Conservation (phyloP, 2,888 invertebrate genomes). For the Drosophila vallismaia region DNA sequence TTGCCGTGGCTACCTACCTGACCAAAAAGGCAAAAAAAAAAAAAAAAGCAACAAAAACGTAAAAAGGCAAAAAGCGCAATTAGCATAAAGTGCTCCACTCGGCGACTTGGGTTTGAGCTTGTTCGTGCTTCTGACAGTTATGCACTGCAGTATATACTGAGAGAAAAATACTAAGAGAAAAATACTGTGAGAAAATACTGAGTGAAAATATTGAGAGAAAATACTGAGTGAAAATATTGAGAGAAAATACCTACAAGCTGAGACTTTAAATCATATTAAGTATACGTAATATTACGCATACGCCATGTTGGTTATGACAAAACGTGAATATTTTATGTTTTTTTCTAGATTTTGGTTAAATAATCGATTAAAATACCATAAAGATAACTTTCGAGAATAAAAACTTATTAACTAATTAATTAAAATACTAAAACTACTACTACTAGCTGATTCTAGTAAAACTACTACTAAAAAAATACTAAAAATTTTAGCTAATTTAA, state of each 20-base stretch:
- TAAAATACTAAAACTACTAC: no score
- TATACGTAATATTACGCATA: neutral
- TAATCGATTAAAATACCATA: neutral
- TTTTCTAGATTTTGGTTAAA: neutral
- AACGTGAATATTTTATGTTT: neutral
- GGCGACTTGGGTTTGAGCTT: constrained; percentile 13
- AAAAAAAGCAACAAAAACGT: constrained; percentile 17
- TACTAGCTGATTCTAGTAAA: no score
- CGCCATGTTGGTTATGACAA: neutral
- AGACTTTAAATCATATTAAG: neutral
- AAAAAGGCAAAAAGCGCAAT: constrained; percentile 70
- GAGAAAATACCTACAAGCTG: no score
- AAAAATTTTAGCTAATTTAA: no score
- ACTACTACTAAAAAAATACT: no score
- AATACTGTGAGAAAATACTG: no score
- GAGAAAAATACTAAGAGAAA: no score
- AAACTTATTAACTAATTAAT: no score
- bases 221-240: no score
- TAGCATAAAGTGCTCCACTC: constrained; percentile 69
- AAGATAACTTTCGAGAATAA: no score
- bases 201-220: no score
- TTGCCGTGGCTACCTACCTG: constrained; percentile 50
- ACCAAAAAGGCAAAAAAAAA: constrained; percentile 60
- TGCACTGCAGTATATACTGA: constrained; percentile 4
- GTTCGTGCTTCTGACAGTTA: constrained; percentile 20